Base-by-base conservation (phyloP, 2,888 invertebrate genomes). In the Drosophila algonquin region DNA sequence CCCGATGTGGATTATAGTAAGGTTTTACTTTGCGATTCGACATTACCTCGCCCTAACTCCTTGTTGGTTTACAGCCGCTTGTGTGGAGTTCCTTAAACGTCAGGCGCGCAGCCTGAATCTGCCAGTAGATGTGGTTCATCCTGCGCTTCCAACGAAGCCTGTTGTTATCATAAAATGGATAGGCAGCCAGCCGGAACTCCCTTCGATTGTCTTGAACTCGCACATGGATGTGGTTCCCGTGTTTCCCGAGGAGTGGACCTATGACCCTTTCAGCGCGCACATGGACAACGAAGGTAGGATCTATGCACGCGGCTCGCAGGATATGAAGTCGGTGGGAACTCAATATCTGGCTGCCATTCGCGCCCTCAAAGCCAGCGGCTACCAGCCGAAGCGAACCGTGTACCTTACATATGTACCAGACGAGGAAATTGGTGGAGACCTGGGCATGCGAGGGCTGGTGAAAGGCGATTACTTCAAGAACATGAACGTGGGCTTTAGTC, bases 141-240 rank as follows among this genome's bases (percentile, higher is more conserved):
- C 75, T 77, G 93, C 92, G 4, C 92, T 93, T 27, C 93, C 94
- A 3, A 93, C 93, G 1, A 96, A 96, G 84, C 97, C 97, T 3
- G 94, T 98, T 44, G 94, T 97, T 30, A 93, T 98, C 21, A 94
- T 98, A 86, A 96, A 96, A 71, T 95, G 97, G 95, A 79, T 89
- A 61, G 98, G 99, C 46, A 93, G 92, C 0, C 93, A 97, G 58
- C 95, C 97, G 0, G 90, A 93, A 0, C 92, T 96, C 47, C 94
- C 96, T 1, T 93, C 96, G 9, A 94, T 99, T 72, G 92, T 98
- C 85, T 94, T 98, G 30, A 98, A 98, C 91, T 97, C 98, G 8
- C 98, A 99, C 90, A 98, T 97, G 94, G 99, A 99, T 92, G 98
- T 99, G 1, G 98, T 99, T 0, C 96, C 97, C 7, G 98, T 96